Base-by-base conservation (phyloP, 1,140 invertebrate species). In the Drosophila rhopaloa region DNA sequence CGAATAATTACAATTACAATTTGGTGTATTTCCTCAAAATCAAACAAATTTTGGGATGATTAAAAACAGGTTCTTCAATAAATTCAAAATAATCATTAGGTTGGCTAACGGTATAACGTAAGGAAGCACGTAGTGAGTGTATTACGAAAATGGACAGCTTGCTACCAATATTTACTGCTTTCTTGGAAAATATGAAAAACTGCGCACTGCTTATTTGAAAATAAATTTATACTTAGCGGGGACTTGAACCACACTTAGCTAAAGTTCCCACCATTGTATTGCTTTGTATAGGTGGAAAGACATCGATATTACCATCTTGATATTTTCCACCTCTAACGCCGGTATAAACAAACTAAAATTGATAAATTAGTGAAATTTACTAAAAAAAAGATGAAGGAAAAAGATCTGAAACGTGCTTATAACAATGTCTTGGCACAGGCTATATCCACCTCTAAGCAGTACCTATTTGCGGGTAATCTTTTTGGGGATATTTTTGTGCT, bases 401-500 rank as follows among this genome's bases (percentile, higher is more conserved):
- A 47, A 14, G 79, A 81, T 59, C 76, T 93, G n/a, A 95, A 95
- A 90, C 92, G 93, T 29, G 93, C 94, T 72, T 97, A 98, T 81
- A 97, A 96, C 48, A 97, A 96, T 47, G 94, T 97, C 29, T 93
- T 97, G 72, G 94, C 95, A 47, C 96, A 97, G 93, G 94, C 95
- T 4, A 96, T 97, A 93, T 98, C 97, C 7, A 95, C 95, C 0
- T 97, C 96, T 92, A 96, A 97, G 11, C 95, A 96, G 91, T 97
- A 95, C 93, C 94, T 98, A 35, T 93, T 96, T 57, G 95, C 96
- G 63, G 97, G 96, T 13, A 97, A 97, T 93, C 95, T 96, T 80
- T 97, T 97, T 92, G 97, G 97, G 16, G 95, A 96, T 84, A 94
- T 98, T 41, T 96, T 96, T 29, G 93, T 97, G 47, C 97, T 96